Evolutionary conservation across 2,888 invertebrate genomes (phyloP), one percentile per base, ranked within the genome.

Genomic region (Ormyrus pomaceus): DNA sequence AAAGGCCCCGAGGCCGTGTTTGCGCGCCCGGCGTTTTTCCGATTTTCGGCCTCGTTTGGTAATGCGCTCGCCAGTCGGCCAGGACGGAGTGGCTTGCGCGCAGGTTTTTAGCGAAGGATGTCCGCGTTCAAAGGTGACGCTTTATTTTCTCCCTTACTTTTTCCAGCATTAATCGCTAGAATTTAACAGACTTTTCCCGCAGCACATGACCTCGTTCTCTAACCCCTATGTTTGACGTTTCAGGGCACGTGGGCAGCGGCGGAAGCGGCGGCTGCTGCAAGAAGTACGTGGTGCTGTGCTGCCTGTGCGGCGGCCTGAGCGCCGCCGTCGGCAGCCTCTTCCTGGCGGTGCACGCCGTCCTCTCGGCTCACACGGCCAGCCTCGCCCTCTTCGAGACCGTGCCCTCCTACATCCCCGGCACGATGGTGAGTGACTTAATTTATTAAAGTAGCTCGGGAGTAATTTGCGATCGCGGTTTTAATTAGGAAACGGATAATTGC

Each of bases 401-500:
- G 85, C 98, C 98, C n/a, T 97, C 97, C 6, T 98, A 97, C 88
- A 96, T 98, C 85, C 97, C 97, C 58, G 97, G 97, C 80, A 95
- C 96, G 84, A 95, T 97, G 95, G 97, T 97, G 91, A 94, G 93
- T 19, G 19, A 19, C 69, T 59, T 51, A 7, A 2, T 2, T 66
- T 66, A 34, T 51, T 19, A 46, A 19, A 19, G 34, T 0, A 0
- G 34, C 34, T 4, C 34, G 34, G 34, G 34, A 34, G 34, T 6
- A 6, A 62, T 45, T 45, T 45, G 46, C 7, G 34, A 34, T 4
- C 34, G 34, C 34, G 34, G 34, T 4, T 34, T 34, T 34, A 34
- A 34, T 34, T 34, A 34, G 34, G 34, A 34, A 34, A 4, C 34
- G 34, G 34, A 34, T 34, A 34, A 34, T 34, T 34, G 34, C 3